phyloP scores from a whole-genome alignment of 2,113 vertebrate genomes.

The Peromyscus californicus region DNA sequence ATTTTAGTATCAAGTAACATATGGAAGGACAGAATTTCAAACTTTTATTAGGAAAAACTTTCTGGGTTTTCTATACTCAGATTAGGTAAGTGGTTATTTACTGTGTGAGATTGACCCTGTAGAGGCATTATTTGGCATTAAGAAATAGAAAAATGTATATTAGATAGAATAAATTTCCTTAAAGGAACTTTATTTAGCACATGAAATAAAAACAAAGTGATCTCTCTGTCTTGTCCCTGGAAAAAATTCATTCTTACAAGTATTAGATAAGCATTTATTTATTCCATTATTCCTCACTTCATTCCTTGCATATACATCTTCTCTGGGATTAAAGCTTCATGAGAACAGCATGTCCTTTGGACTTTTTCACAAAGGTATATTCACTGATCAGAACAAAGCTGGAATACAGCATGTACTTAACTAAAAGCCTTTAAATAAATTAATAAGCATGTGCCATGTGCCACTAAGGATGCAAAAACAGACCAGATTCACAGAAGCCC shows the following conservation, averaged over 20 bases:
- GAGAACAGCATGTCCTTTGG: not conserved
- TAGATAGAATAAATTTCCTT: not conserved
- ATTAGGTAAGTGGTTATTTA: not conserved
- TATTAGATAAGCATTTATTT: constrained; percentile 5
- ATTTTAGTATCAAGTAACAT: constrained; percentile 57
- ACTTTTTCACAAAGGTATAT: not conserved
- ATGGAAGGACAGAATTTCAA: constrained; percentile 40
- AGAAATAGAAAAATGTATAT: constrained; percentile 23
- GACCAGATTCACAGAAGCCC: not conserved
- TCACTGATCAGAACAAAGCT: constrained; percentile 24
- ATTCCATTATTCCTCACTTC: not conserved
- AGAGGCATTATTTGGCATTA: constrained; percentile 37
- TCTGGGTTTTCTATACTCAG: constrained; percentile 36
- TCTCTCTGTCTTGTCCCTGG: not conserved
- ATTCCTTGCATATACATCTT: not conserved
- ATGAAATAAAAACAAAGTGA: not conserved
- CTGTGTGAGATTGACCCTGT: not conserved
- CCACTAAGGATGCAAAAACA: constrained; percentile 24
- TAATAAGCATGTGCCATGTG: not conserved
- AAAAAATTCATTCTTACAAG: not conserved
- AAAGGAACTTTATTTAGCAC: constrained; percentile 47
- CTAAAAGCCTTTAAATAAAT: constrained; percentile 36
- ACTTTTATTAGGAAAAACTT: constrained; percentile 49
- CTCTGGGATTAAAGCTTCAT: constrained; percentile 29
- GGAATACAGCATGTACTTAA: not conserved